Conservation (phyloP, 2,888 invertebrate genomes). For the Sarcophaga caerulescens region DNA sequence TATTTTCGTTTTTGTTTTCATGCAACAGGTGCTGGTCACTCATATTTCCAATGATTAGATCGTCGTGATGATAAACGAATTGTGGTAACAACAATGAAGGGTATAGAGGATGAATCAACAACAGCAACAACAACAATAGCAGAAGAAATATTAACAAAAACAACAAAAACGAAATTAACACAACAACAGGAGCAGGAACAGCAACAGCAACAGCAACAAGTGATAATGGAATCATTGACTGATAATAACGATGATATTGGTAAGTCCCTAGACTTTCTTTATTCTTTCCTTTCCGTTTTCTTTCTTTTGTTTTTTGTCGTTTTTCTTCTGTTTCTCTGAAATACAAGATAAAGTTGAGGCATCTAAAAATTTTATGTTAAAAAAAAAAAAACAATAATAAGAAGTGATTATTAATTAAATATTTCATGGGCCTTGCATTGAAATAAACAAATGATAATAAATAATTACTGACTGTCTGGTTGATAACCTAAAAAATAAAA, state of each 20-base stretch:
- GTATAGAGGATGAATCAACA: slow-evolving; percentile 71
- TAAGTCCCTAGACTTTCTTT: slow-evolving; percentile 18
- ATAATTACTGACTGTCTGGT: slow-evolving; percentile 51
- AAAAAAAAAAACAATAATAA: too few species aligned
- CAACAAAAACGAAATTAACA: too few species aligned
- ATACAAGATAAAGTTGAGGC: too few species aligned
- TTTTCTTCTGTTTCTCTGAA: too few species aligned
- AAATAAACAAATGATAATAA: slow-evolving; percentile 24
- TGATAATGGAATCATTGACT: slow-evolving; percentile 67
- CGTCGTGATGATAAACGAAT: slow-evolving; percentile 4
- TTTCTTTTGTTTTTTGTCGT: too few species aligned
- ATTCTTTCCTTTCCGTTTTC: too few species aligned
- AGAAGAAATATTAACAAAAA: too few species aligned
- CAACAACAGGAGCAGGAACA: slow-evolving; percentile 65
- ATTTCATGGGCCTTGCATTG: slow-evolving; percentile 64
- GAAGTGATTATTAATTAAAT: slow-evolving; percentile 24
- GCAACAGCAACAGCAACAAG: slow-evolving; percentile 73
- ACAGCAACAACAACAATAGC: slow-evolving; percentile 35
- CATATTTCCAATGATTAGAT: slow-evolving; percentile 35
- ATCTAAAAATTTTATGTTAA: too few species aligned
- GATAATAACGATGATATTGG: slow-evolving; percentile 72
- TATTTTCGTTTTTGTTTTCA: not conserved
- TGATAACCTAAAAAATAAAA: slow-evolving; percentile 65
- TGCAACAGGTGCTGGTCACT: slow-evolving; percentile 35
- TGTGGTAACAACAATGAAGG: slow-evolving; percentile 73